Conservation (phyloP, 2,797 vertebrate species). For the Parambassis ranga region DNA sequence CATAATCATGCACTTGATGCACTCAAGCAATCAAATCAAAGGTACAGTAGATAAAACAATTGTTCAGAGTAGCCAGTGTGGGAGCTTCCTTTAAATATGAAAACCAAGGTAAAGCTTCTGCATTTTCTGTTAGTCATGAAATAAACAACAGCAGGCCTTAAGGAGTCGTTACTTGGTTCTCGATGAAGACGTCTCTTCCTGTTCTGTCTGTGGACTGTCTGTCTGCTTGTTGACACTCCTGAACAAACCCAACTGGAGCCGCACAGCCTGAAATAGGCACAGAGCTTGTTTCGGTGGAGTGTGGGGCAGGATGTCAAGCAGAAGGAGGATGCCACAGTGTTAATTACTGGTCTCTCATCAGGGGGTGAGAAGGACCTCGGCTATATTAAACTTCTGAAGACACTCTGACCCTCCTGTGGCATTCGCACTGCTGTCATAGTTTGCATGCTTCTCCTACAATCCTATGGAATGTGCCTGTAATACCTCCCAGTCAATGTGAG, state of each 20-base stretch:
- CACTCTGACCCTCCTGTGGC: conserved; percentile 43
- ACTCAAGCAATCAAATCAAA: conserved; percentile 35
- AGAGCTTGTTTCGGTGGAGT: conserved; percentile 1
- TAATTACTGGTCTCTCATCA: conserved; percentile 52
- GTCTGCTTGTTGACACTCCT: conserved; percentile 17
- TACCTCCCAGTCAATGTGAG: background rate
- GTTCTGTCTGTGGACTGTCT: conserved; percentile 8
- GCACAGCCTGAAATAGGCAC: conserved; percentile 31
- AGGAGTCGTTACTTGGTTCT: background rate
- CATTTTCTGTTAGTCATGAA: no score
- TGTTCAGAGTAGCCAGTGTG: no score
- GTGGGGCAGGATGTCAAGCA: conserved; percentile 8
- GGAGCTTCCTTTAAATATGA: no score
- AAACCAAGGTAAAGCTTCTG: no score
- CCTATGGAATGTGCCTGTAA: conserved; percentile 16
- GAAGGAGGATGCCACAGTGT: conserved; percentile 20
- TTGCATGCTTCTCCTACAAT: conserved; percentile 45
- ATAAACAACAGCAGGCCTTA: background rate
- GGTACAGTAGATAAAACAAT: background rate
- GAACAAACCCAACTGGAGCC: conserved; percentile 18
- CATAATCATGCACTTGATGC: conserved; percentile 3
- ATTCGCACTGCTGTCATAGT: conserved; percentile 42
- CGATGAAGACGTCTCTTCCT: background rate
- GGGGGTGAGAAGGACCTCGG: conserved; percentile 26
- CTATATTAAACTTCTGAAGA: conserved; percentile 60